A percentile compares a stretch with the other conserved stretches of the same genome.
phyloP scores from a whole-genome alignment of 2,113 vertebrate genomes.

The Scortum barcoo region DNA sequence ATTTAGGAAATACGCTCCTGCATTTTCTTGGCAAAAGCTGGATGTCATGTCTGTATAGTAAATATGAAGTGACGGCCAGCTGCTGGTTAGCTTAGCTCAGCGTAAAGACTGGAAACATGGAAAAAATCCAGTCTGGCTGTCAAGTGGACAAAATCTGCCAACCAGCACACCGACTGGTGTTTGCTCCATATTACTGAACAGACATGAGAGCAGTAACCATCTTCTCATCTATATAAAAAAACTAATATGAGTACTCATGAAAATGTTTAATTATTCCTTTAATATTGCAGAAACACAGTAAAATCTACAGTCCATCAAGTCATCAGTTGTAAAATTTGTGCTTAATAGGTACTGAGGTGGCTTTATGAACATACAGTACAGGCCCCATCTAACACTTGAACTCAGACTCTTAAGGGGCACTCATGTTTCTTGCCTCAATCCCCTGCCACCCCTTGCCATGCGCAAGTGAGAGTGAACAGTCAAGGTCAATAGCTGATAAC shows the following conservation, averaged over 20 bases:
- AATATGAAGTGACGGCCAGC: not conserved
- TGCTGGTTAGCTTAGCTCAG: not conserved
- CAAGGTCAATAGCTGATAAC: conserved; percentile 80
- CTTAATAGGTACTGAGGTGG: not conserved
- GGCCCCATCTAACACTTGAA: not conserved
- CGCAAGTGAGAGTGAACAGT: conserved; percentile 56
- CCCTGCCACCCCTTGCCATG: conserved; percentile 35
- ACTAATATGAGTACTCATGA: not conserved
- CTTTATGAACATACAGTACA: not conserved
- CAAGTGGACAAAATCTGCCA: not conserved
- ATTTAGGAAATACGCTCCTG: conserved; percentile 15
- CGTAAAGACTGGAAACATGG: not conserved
- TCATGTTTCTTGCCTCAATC: conserved; percentile 33
- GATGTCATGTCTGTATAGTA: not conserved
- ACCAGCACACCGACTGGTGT: not conserved
- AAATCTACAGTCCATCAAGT: not conserved
- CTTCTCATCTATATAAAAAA: not conserved
- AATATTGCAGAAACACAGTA: not conserved
- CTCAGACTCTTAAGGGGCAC: conserved; percentile 32
- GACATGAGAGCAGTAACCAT: not conserved
- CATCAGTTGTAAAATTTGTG: not conserved
- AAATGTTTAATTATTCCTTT: not conserved
- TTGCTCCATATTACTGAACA: not conserved
- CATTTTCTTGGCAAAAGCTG: not conserved
- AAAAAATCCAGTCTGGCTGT: conserved; percentile 2